Base-by-base conservation (phyloP, 2,113 vertebrate species). In the Brachypteracias leptosomus region DNA sequence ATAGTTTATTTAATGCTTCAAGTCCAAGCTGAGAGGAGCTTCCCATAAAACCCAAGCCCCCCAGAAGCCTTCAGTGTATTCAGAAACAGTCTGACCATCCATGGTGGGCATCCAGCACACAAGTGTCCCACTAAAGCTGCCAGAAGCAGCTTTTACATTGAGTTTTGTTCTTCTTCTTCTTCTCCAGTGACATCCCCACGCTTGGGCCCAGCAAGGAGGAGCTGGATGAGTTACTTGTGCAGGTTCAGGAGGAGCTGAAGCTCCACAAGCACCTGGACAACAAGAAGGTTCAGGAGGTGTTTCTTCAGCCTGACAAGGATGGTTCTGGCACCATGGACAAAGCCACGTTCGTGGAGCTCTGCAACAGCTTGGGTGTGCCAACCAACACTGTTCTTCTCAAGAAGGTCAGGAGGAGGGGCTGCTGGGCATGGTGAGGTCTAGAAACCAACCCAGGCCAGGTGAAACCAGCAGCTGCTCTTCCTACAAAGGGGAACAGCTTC, bases 211-310 rank as follows among this genome's bases (percentile, higher is more conserved):
- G 85, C 44, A 46, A 16, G 17, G 77, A 85, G 35, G 96, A 97
- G 21, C 46, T 97, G 63, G 97, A 98, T 38, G 70, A 84, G 5
- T 62, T 98, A 74, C 88, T 95, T 85, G 66, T 51, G 14, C 74
- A 79, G 13, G 89, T 98, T 82, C 98, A 95, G 80, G 96, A 97
- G 35, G 94, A 97, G 46, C 51, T 98, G 94, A 97, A 96, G 78
- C 93, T 88, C 44, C 61, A 47, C 14, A 49, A 88, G 21, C 49
- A 84, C 75, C 86, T 97, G 7, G 80, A 95, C 66, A 96, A 94
- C 80, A 93, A 71, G 15, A 85, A 22, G 31, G 86, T 98, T 66
- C 46, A 3, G 1, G 96, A 97, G 24, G 42, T 87, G 0, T 97
- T 98, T 63, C 95, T 97, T 65, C 44, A 62, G 15, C 54, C 85